Conservation (phyloP, 1,140 invertebrate species). For the Bombus confusus region DNA sequence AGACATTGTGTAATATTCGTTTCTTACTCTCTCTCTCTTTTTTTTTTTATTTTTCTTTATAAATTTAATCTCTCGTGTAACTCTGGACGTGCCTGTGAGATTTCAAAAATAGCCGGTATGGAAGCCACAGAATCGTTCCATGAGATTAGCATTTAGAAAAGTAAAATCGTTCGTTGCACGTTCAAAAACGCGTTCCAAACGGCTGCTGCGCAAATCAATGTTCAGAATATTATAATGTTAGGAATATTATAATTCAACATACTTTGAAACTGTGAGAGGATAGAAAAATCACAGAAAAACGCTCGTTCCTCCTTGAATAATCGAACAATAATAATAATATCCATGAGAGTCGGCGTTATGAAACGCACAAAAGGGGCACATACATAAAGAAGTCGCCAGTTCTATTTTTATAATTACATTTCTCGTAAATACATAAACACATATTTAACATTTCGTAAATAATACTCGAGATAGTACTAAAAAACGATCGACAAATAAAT, state of each 20-base stretch:
- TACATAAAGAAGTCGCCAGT: conserved; percentile 7
- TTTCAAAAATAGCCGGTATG: conserved; percentile 30
- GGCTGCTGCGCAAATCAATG: conserved; percentile 59
- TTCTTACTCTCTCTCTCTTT: not conserved
- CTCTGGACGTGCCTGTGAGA: not conserved
- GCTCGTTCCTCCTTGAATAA: conserved; percentile 9
- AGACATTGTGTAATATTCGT: not conserved
- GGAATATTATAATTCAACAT: conserved; percentile 53
- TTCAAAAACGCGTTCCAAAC: not conserved
- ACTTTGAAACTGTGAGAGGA: conserved; percentile 52
- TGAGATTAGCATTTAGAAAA: conserved; percentile 25
- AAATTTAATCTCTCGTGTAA: not conserved
- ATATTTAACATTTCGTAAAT: conserved; percentile 46
- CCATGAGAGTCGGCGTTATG: not conserved
- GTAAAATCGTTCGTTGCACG: not conserved
- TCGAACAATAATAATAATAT: conserved; percentile 4
- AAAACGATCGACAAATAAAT: conserved; percentile 47
- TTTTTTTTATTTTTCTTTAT: not conserved
- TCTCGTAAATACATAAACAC: conserved; percentile 34
- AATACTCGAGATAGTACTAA: conserved; percentile 34
- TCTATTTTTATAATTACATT: conserved; percentile 35
- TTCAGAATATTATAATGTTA: too few species aligned
- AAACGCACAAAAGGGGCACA: conserved; percentile 6
- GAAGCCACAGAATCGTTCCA: conserved; percentile 23
- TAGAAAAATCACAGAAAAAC: conserved; percentile 69